A percentile compares a stretch with the other conserved stretches of the same genome.
phyloP scores from a whole-genome alignment of 2,888 invertebrate species.

The Lepetodrilus schrolli region DNA sequence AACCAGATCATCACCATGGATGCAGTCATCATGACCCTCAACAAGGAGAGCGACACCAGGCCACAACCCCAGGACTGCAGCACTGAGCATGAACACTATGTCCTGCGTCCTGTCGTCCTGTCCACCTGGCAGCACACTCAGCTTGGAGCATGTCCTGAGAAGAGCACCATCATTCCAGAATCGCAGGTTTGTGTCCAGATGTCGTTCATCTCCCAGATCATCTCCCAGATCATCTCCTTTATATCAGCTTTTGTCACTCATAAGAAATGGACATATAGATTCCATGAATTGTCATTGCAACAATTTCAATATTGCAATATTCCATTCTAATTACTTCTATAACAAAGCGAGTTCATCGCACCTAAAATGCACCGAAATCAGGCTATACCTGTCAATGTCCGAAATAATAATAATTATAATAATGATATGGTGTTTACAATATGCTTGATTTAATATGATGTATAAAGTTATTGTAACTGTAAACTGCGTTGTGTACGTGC shows the following conservation, averaged over 20 bases:
- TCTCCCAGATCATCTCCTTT: not conserved
- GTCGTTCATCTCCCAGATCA: not conserved
- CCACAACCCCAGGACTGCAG: conserved; percentile 73
- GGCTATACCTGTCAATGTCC: too few species aligned
- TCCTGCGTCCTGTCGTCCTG: conserved; percentile 69
- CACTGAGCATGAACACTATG: conserved; percentile 69
- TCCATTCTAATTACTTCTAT: too few species aligned
- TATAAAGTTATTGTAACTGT: too few species aligned
- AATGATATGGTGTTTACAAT: too few species aligned
- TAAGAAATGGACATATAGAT: not conserved
- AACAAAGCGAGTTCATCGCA: too few species aligned
- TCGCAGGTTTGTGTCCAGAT: conserved; percentile 67
- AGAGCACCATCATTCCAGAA: conserved; percentile 73
- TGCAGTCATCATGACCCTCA: conserved; percentile 64
- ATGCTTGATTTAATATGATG: too few species aligned
- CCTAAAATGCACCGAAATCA: too few species aligned
- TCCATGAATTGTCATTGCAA: not conserved
- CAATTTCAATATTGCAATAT: too few species aligned
- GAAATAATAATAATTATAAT: too few species aligned
- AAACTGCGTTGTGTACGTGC: too few species aligned
- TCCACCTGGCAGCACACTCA: conserved; percentile 75
- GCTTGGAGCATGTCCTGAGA: conserved; percentile 74
- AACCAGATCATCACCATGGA: conserved; percentile 89
- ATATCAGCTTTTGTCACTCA: not conserved
- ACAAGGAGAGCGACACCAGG: conserved; percentile 45